Percentiles rank a stretch among this genome's conserved stretches.
Evolutionary conservation across 2,113 vertebrate species (phyloP).

Genomic region (Serilophus lunatus): DNA sequence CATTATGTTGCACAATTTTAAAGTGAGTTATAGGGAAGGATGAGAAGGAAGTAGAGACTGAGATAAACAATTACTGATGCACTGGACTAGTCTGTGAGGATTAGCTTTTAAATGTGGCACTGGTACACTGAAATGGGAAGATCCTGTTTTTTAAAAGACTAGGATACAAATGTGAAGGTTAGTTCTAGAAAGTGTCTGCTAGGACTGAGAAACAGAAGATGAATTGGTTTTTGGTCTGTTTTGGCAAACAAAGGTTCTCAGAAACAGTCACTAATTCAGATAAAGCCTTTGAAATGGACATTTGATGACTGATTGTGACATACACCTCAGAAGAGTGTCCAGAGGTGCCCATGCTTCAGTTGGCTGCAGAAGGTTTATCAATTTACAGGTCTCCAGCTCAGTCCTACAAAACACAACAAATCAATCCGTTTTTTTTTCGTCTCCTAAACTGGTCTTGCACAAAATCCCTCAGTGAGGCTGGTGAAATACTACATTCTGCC

Average conservation of each 20-base stretch:
- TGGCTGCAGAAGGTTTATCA: not conserved
- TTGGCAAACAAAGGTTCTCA: not conserved
- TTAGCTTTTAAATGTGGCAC: not conserved
- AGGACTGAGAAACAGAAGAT: not conserved
- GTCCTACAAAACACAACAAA: not conserved
- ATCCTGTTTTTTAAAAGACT: not conserved
- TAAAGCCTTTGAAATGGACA: not conserved
- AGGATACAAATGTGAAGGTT: not conserved
- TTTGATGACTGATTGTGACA: not conserved
- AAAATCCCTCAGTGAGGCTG: not conserved
- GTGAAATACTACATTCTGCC: slow-evolving; percentile 25
- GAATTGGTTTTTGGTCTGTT: not conserved
- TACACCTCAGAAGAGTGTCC: not conserved
- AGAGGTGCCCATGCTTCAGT: not conserved
- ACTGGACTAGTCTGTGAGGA: not conserved
- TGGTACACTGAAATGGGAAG: not conserved
- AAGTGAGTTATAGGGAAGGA: not conserved
- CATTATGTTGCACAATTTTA: not conserved
- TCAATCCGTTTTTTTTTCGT: not conserved
- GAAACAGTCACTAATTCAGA: not conserved
- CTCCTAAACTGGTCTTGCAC: not conserved
- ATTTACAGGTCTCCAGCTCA: not conserved
- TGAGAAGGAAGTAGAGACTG: not conserved
- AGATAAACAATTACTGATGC: not conserved
- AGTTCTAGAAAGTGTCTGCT: not conserved